Percentiles rank a stretch among this genome's conserved stretches.
phyloP scores from a whole-genome alignment of 2,797 vertebrate genomes.

The Tamandua tetradactyla region DNA sequence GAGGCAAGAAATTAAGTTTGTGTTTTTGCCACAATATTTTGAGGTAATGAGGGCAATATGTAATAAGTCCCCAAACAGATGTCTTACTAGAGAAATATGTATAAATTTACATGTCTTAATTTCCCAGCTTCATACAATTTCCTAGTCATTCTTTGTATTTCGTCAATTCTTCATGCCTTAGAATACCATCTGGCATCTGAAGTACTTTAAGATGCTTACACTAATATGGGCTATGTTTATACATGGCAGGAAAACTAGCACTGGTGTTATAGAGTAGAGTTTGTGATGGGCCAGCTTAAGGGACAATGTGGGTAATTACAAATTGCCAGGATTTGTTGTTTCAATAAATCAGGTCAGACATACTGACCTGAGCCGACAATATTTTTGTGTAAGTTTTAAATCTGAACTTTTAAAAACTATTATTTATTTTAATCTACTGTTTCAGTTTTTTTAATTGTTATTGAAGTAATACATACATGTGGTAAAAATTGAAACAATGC shows the following conservation, averaged over 20 bases:
- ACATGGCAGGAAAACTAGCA: neutral
- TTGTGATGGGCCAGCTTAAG: neutral
- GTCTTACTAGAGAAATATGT: neutral
- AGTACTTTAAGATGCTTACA: neutral
- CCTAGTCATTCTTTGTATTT: neutral
- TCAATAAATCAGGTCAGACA: neutral
- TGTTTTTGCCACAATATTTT: neutral
- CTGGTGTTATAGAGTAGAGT: neutral
- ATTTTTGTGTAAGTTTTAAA: neutral
- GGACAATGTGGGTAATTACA: neutral
- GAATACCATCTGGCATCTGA: neutral
- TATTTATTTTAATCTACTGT: conserved; percentile 20
- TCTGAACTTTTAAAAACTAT: neutral
- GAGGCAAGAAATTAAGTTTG: neutral
- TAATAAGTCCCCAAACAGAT: neutral
- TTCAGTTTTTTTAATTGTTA: neutral
- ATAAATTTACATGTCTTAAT: neutral
- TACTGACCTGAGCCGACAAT: neutral
- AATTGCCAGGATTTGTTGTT: neutral
- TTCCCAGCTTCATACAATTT: neutral
- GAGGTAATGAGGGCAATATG: neutral
- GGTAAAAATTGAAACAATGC: conserved; percentile 8
- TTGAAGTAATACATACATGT: neutral
- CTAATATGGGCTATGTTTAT: neutral
- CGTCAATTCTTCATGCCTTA: neutral